A percentile compares a stretch with the other conserved stretches of the same genome.
Conservation (phyloP, 2,113 vertebrate species). For the Clinocottus analis region DNA sequence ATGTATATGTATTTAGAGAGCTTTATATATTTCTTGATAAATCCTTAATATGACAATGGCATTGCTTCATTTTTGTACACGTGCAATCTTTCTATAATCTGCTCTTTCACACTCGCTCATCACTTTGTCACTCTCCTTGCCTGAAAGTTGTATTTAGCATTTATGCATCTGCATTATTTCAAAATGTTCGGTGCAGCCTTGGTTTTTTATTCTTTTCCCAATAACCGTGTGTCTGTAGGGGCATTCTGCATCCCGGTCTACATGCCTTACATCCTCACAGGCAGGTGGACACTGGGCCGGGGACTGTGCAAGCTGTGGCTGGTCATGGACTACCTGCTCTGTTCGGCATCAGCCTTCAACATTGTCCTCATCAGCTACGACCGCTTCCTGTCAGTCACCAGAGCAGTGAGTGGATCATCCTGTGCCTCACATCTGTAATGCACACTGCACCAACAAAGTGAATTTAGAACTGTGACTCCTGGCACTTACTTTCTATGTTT, state of each 20-base stretch:
- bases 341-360: conserved; percentile 90
- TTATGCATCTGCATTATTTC: background rate
- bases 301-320: conserved; percentile 89
- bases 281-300: conserved; percentile 84
- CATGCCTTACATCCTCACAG: conserved; percentile 86
- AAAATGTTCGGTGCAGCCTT: background rate
- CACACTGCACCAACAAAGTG: background rate
- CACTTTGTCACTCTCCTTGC: background rate
- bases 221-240: conserved; percentile 77
- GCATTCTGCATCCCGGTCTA: conserved; percentile 89
- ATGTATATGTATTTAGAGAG: background rate
- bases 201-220: background rate
- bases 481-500: background rate
- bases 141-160: background rate
- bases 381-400: conserved; percentile 91
- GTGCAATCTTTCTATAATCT: background rate
- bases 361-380: conserved; percentile 94
- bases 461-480: background rate
- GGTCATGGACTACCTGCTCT: conserved; percentile 88
- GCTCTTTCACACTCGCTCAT: background rate
- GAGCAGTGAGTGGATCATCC: conserved; percentile 86
- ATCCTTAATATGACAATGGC: background rate
- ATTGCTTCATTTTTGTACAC: background rate
- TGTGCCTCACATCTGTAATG: background rate
- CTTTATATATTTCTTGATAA: background rate